Conservation (phyloP, 64 coral and sea anemone genomes). For the Montipora cactus region DNA sequence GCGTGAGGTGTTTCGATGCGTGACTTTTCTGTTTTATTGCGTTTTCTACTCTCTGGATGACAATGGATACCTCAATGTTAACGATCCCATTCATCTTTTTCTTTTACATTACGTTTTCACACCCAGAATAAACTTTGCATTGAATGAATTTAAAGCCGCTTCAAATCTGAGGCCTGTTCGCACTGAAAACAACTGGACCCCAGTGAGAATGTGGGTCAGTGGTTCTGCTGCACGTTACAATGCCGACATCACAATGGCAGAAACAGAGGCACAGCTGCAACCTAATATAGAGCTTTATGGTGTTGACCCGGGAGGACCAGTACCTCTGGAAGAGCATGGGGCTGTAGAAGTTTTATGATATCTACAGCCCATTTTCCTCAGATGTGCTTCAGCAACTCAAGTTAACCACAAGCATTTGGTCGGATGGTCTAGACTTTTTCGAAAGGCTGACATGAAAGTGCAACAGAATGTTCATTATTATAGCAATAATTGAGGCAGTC, state of each 20-base stretch:
- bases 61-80: conserved; percentile 44
- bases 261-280: conserved; percentile 13
- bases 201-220: conserved; percentile 44
- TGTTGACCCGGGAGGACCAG: conserved; percentile 51
- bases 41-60: conserved; percentile 68
- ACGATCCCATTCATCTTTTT: conserved; percentile 67
- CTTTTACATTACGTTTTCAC: conserved; percentile 65
- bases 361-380: conserved; percentile 39
- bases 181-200: conserved; percentile 58
- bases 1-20: conserved; percentile 54
- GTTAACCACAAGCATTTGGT: conserved; percentile 25
- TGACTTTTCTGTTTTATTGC: conserved; percentile 58
- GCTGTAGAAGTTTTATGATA: conserved; percentile 63
- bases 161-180: conserved; percentile 65
- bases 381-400: conserved; percentile 37
- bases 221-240: not conserved
- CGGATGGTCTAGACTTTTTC: not conserved
- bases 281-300: conserved; percentile 45
- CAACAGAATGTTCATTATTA: conserved; percentile 14
- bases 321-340: conserved; percentile 54
- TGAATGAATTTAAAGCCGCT: conserved; percentile 56
- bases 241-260: conserved; percentile 15
- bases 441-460: conserved; percentile 22
- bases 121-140: conserved; percentile 54
- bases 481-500: no score